Evolutionary conservation across 2,797 vertebrate genomes (phyloP), one percentile per base, ranked within the genome.

Genomic region (Sphenopsis melanotis): DNA sequence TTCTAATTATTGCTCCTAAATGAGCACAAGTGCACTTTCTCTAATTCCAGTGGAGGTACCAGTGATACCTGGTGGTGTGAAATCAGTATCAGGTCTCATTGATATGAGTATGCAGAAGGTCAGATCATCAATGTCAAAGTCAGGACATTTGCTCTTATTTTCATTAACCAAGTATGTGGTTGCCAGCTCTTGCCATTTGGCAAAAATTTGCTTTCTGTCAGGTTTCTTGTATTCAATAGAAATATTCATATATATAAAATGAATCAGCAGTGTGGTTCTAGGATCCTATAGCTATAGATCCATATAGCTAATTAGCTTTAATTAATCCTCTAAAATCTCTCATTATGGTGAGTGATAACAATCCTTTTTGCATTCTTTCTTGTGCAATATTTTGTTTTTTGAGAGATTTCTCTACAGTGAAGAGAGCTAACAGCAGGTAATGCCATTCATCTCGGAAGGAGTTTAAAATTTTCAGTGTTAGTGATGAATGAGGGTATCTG

Each of bases 401-500:
- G 85, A 90, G 94, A 88, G 72, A 71, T 91, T 88, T 95, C 89
- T 95, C 64, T 88, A 26, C 83, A 88, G 70, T 23, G 89, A 97
- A 90, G 93, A 96, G 78, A 88, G 92, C 82, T 94, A 98, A 96
- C 98, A 98, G 97, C 97, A 98, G 98, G 98, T 98, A 98, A 98
- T 96, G 92, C 88, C 97, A 98, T 98, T 98, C 97, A 97, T 97
- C 87, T 91, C 57, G 1, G 94, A 97, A 96, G 96, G 94, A 96
- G 97, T 96, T 94, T 49, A 96, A 97, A 95, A 96, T 96, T 95
- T 97, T 96, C 94, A 69, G 75, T 85, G 93, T 89, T 97, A 93
- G 98, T 98, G 98, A 98, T 98, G 98, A 98, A 99, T 98, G 97
- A 97, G 98, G 97, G 96, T 96, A 98, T 98, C 97, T 98, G 98